Conservation (phyloP, 2,888 invertebrate genomes). For the Cataglyphis livida region DNA sequence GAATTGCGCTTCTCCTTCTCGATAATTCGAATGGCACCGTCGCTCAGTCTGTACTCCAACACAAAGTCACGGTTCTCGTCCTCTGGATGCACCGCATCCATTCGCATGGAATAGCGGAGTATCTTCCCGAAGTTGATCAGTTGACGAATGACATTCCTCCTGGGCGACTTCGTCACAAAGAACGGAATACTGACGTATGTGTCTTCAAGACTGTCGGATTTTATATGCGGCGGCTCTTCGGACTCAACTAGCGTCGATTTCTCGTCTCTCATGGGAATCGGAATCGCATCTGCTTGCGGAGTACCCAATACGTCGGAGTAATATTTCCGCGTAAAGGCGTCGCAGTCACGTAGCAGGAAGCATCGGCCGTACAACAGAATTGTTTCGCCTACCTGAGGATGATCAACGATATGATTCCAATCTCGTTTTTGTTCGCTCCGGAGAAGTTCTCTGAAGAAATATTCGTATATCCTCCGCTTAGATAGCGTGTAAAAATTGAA, state of each 20-base stretch:
- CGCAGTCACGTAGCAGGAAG: constrained; percentile 93
- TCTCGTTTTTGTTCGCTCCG: not conserved
- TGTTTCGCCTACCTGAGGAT: constrained; percentile 89
- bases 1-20: constrained; percentile 92
- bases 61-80: constrained; percentile 92
- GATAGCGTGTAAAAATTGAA: not conserved
- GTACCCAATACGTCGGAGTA: constrained; percentile 88
- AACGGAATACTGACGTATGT: constrained; percentile 91
- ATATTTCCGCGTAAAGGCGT: constrained; percentile 92
- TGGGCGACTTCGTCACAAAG: constrained; percentile 90
- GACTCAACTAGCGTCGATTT: constrained; percentile 26
- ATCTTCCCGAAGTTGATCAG: constrained; percentile 89
- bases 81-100: constrained; percentile 93
- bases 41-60: constrained; percentile 91
- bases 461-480: not conserved
- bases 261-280: constrained; percentile 60
- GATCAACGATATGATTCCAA: not conserved
- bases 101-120: constrained; percentile 91
- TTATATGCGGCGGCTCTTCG: constrained; percentile 89
- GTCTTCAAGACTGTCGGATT: constrained; percentile 92
- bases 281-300: constrained; percentile 85
- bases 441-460: not conserved
- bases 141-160: constrained; percentile 91
- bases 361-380: constrained; percentile 90
- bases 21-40: constrained; percentile 91